Evolutionary conservation across 1,140 invertebrate genomes (phyloP).

Genomic region (Drosophila lacertosa): DNA sequence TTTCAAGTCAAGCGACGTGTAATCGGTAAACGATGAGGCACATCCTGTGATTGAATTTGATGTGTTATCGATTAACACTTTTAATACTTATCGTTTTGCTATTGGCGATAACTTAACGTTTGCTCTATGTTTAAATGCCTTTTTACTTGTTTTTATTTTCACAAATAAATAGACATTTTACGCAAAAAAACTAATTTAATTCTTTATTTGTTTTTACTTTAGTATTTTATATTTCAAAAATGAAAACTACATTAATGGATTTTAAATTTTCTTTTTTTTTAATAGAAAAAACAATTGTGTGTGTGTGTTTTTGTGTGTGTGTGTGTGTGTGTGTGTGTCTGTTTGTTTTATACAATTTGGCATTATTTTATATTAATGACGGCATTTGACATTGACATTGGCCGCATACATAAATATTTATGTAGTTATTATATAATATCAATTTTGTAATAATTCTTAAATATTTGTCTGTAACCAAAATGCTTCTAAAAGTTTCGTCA

Average conservation of each 20-base stretch:
- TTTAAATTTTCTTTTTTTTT: conserved; percentile 57
- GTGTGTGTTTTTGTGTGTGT: conserved; percentile 20
- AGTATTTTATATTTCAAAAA: conserved; percentile 30
- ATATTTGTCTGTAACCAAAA: conserved; percentile 76
- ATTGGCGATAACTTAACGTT: too few species aligned
- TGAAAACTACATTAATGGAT: conserved; percentile 46
- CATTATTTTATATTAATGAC: conserved; percentile 50
- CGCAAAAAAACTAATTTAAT: not conserved
- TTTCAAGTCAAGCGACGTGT: too few species aligned
- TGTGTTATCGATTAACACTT: not conserved
- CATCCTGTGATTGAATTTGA: too few species aligned
- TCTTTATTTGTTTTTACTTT: conserved; percentile 27
- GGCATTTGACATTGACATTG: conserved; percentile 48
- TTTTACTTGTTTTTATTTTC: not conserved
- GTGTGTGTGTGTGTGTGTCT: conserved; percentile 10
- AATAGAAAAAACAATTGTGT: conserved; percentile 73
- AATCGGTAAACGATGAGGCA: too few species aligned
- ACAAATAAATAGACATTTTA: not conserved
- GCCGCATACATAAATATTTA: conserved; percentile 52
- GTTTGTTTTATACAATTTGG: conserved; percentile 63
- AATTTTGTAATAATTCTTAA: conserved; percentile 64
- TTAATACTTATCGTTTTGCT: not conserved
- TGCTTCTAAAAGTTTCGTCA: conserved; percentile 78
- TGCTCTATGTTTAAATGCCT: not conserved
- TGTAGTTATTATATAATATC: conserved; percentile 46